Percentiles rank a stretch among this genome's conserved stretches.
These are phyloP conservation scores for Chrysochloris asiatica DNA, from an alignment of 2,113 vertebrate species.

Conservation along the genomic window DNA sequence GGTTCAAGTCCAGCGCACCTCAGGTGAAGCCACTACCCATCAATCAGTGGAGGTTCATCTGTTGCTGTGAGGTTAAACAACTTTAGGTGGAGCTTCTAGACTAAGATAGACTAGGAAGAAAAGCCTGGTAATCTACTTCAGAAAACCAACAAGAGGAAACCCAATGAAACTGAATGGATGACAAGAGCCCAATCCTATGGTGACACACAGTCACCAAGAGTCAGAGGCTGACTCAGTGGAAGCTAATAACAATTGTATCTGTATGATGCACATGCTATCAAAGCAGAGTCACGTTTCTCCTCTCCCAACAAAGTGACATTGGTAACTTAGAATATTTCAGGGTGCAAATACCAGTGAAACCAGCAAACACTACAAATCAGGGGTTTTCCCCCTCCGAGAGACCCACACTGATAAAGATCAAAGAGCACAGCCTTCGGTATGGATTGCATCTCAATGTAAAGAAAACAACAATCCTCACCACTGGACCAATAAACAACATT, in stretches of 20 bases:
- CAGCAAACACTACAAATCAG: neutral
- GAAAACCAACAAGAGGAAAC: neutral
- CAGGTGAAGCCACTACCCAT: neutral
- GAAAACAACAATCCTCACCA: too few species aligned
- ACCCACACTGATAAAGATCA: too few species aligned
- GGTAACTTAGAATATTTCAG: neutral
- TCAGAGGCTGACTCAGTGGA: neutral
- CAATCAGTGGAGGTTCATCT: neutral
- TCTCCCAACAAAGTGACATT: neutral
- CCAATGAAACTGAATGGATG: too few species aligned
- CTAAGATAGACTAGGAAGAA: neutral
- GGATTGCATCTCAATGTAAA: too few species aligned
- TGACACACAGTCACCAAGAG: neutral
- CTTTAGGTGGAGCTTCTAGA: neutral
- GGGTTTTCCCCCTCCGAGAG: accelerated
- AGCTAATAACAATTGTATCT: neutral
- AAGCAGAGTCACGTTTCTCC: neutral
- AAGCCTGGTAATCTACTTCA: neutral
- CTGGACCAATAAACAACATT: too few species aligned
- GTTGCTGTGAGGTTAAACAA: neutral
- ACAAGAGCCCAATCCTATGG: neutral
- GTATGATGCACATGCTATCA: neutral
- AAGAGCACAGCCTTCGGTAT: too few species aligned
- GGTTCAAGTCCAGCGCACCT: neutral
- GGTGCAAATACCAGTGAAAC: neutral